phyloP scores from a whole-genome alignment of 2,113 vertebrate genomes.

The Trichechus manatus region DNA sequence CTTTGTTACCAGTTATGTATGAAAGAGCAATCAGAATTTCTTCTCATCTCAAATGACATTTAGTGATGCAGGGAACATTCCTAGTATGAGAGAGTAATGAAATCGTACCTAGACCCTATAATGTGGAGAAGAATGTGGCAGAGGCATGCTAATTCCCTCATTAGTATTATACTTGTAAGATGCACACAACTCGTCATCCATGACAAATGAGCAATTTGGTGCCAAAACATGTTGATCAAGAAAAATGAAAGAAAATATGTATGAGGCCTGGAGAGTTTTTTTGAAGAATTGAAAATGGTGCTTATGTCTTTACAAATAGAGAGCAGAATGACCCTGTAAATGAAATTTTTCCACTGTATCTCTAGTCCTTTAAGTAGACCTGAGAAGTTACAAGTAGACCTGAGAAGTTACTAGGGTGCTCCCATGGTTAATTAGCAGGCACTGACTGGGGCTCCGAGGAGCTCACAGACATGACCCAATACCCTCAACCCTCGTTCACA shows the following conservation, averaged over 20 bases:
- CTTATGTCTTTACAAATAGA: not conserved
- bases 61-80: not conserved
- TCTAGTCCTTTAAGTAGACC: not conserved
- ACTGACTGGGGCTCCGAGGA: not conserved
- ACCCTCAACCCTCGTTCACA: not conserved
- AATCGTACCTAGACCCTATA: not conserved
- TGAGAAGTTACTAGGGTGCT: not conserved
- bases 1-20: slow-evolving; percentile 41
- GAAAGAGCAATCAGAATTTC: slow-evolving; percentile 5
- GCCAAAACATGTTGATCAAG: slow-evolving; percentile 23
- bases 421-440: not conserved
- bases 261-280: not conserved
- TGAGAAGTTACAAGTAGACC: too few species aligned
- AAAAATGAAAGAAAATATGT: not conserved
- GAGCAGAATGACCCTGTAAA: not conserved
- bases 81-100: slow-evolving; percentile 15
- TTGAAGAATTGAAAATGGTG: not conserved
- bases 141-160: not conserved
- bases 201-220: slow-evolving; percentile 16
- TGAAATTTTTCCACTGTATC: not conserved
- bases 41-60: slow-evolving; percentile 1
- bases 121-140: not conserved
- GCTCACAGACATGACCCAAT: not conserved
- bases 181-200: not conserved
- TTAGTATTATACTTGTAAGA: not conserved